Evolutionary conservation across 35 echinoderm and acorn worm genomes (phyloP).

Genomic region (Ophiothrix spiculata): DNA sequence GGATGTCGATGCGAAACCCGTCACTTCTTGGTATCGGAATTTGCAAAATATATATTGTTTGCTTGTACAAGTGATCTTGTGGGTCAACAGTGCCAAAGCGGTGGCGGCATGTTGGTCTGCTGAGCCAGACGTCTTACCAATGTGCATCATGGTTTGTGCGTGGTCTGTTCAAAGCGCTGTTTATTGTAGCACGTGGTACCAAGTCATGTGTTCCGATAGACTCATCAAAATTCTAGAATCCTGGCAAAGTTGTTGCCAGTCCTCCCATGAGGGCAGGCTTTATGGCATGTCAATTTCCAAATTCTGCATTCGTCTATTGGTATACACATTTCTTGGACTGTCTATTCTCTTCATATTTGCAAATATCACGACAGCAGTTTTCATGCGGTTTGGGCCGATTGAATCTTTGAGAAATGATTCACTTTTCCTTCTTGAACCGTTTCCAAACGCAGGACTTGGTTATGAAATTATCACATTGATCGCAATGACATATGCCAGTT

Average conservation of each 20-base stretch:
- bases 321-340: background rate
- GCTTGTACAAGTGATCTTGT: background rate
- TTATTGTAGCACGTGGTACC: background rate
- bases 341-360: background rate
- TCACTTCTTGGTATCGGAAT: background rate
- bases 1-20: background rate
- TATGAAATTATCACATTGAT: background rate
- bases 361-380: background rate
- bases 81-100: background rate
- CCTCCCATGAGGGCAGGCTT: background rate
- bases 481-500: background rate
- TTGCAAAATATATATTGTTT: background rate
- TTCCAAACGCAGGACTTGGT: background rate
- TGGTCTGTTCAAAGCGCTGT: background rate
- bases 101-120: background rate
- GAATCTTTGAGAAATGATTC: background rate
- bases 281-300: background rate
- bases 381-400: background rate
- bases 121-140: background rate
- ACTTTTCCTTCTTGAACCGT: background rate
- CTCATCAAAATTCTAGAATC: background rate
- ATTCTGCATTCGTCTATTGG: background rate
- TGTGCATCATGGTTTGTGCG: background rate
- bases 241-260: background rate
- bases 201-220: background rate